Evolutionary conservation across 2,888 invertebrate species (phyloP), one percentile per base, ranked within the genome.

Genomic region (Lycocerus yunnanus): DNA sequence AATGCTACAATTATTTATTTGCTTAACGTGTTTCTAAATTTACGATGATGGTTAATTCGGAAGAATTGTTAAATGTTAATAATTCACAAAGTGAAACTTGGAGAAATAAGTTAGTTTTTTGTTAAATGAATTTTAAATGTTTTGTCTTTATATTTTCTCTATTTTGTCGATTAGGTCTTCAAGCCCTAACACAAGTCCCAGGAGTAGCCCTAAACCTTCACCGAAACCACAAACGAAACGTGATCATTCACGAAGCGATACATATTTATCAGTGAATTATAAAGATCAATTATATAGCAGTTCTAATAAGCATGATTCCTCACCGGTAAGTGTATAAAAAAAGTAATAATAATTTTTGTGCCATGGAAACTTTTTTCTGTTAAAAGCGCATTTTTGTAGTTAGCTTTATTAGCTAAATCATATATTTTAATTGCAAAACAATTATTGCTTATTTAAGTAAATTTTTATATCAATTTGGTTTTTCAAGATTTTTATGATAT

Each of bases 131-230:
- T 43, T 43, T 43, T n/a, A 6, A 13, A 27, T 18, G 65, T 63
- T 59, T 21, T 24, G 11, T 43, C 43, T 43, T 43, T 15, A 18
- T 72, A 58, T 60, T 58, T 66, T 24, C 15, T 61, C 9, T 8
- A 20, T 27, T 71, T 27, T 61, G 16, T 67, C 24, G 58, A 66
- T 13, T 70, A 87, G 85, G 80, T 84, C 85, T 73, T 78, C 77
- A 24, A 88, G 86, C 78, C 87, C 86, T 60, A 84, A 83, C 78
- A 83, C 86, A 66, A 89, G 89, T 81, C 89, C 89, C 43, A 83
- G 86, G 61, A 87, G 87, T 66, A 90, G 89, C 77, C 89, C 90
- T 58, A 87, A 87, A 80, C 87, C 88, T 58, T 90, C 89, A 58
- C 90, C 90, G n/a, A 86, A 86, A 74, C 88, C 88, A 43, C 85